These are phyloP conservation scores for Ophion ellenae DNA, from an alignment of 2,888 invertebrate species.

Conservation along the genomic window DNA sequence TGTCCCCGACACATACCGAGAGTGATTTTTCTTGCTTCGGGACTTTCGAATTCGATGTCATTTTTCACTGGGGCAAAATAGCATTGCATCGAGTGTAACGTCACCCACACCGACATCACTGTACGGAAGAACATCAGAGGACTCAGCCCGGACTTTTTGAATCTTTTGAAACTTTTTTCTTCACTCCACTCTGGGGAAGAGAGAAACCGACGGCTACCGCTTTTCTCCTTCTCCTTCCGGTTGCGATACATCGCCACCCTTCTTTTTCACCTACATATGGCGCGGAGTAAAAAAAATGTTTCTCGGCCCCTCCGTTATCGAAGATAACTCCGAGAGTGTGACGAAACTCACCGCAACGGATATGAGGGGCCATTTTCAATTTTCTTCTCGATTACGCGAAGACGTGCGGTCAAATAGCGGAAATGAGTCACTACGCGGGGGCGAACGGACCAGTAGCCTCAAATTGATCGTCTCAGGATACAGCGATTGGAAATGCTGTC, in stretches of 20 bases:
- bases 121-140: conserved; percentile 12
- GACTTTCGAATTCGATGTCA: conserved; percentile 76
- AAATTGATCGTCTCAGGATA: conserved; percentile 38
- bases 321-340: conserved; percentile 49
- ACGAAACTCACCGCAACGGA: conserved; percentile 58
- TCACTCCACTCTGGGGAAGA: conserved; percentile 1
- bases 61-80: conserved; percentile 75
- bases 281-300: conserved; percentile 2
- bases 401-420: conserved; percentile 69
- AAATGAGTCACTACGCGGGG: conserved; percentile 35
- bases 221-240: conserved; percentile 29
- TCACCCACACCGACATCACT: conserved; percentile 6
- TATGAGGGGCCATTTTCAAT: conserved; percentile 67
- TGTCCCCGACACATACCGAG: conserved; percentile 61
- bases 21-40: conserved; percentile 80
- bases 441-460: conserved; percentile 10
- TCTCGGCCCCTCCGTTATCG: conserved; percentile 36
- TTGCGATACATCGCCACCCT: conserved; percentile 36
- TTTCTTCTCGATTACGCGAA: conserved; percentile 69
- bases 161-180: conserved; percentile 55
- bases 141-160: conserved; percentile 30
- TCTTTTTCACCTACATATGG: conserved; percentile 10
- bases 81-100: conserved; percentile 48
- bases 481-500: conserved; percentile 5
- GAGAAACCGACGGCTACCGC: conserved; percentile 27